phyloP scores from a whole-genome alignment of 2,113 vertebrate genomes.

The Psammodynastes pulverulentus region DNA sequence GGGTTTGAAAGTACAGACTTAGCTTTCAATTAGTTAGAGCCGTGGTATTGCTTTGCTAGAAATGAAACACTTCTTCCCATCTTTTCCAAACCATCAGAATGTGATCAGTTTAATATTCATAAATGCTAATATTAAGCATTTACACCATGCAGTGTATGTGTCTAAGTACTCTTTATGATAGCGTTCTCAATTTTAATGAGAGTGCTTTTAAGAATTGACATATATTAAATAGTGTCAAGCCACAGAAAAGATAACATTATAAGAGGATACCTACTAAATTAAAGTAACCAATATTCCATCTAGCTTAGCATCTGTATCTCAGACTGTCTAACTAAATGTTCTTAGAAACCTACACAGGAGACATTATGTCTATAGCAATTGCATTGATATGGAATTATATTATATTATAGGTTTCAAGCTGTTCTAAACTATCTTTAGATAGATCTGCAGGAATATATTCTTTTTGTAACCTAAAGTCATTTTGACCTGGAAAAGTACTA shows the following conservation, averaged over 20 bases:
- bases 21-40: background rate
- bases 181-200: background rate
- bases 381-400: background rate
- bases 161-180: background rate
- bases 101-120: background rate
- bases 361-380: background rate
- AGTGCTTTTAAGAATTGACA: background rate
- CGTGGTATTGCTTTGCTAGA: background rate
- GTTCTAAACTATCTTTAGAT: background rate
- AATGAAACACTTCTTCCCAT: background rate
- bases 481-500: background rate
- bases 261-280: background rate
- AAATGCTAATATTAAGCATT: background rate
- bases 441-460: background rate
- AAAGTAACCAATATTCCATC: background rate
- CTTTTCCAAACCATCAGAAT: background rate
- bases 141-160: background rate
- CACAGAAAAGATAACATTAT: background rate
- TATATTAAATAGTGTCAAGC: background rate
- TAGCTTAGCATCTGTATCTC: background rate
- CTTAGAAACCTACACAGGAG: background rate
- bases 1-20: background rate
- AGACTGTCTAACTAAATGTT: background rate
- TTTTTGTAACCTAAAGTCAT: background rate
- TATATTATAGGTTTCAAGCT: background rate